phyloP scores from a whole-genome alignment of 2,113 vertebrate species.

The Morphnarchus princeps region DNA sequence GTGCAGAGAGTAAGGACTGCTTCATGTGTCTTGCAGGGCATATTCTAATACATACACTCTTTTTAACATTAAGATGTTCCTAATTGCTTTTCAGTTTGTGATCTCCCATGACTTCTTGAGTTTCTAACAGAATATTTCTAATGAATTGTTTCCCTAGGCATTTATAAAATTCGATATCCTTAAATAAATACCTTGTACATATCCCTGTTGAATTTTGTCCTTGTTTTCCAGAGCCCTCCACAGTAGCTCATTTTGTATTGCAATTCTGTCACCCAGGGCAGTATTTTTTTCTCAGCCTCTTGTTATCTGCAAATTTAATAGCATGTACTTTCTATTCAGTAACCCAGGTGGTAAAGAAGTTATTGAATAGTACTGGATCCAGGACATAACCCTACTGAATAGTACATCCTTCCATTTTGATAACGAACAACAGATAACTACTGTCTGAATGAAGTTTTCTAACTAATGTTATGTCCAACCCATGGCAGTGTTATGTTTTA shows the following conservation, averaged over 20 bases:
- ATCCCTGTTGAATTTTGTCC: not conserved
- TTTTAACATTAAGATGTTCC: not conserved
- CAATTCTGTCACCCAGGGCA: not conserved
- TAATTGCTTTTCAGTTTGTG: not conserved
- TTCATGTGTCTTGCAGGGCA: not conserved
- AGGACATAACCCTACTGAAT: not conserved
- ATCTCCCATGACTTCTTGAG: not conserved
- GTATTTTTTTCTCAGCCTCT: not conserved
- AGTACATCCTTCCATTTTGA: not conserved
- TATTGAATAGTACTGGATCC: not conserved
- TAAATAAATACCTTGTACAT: not conserved
- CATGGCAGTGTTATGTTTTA: not conserved
- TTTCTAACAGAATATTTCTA: not conserved
- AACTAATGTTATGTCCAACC: not conserved
- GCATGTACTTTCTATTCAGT: not conserved
- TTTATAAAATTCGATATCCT: not conserved
- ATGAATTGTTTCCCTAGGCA: not conserved
- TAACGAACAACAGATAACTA: not conserved
- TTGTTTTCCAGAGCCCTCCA: not conserved
- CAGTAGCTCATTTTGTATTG: not conserved
- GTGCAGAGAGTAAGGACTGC: not conserved
- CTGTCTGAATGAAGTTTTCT: not conserved
- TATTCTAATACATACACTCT: not conserved
- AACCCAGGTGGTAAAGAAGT: not conserved
- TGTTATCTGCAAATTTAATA: not conserved